Conservation (phyloP, 2,797 vertebrate species). For the Hydrocynus forskahlii region DNA sequence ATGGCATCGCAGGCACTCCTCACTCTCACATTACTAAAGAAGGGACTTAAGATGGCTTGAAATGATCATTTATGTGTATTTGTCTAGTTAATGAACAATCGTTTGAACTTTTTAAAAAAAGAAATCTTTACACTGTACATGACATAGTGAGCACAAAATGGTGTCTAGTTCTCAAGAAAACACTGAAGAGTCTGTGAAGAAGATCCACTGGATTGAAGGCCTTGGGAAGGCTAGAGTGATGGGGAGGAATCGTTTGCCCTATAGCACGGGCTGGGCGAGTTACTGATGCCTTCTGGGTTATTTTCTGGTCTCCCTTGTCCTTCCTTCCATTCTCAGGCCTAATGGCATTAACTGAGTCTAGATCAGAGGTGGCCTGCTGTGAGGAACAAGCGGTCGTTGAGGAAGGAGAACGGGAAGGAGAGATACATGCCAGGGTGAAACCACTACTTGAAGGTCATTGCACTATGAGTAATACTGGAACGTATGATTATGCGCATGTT, state of each 20-base stretch:
- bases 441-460: constrained; percentile 27
- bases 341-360: constrained; percentile 13
- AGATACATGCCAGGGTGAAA: constrained; percentile 6
- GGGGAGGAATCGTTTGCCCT: neutral
- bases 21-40: constrained; percentile 27
- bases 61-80: constrained; percentile 71
- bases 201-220: constrained; percentile 17
- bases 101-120: constrained; percentile 68
- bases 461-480: constrained; percentile 15
- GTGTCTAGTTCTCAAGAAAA: constrained; percentile 34
- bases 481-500: constrained; percentile 11
- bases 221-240: neutral
- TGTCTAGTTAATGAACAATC: constrained; percentile 69
- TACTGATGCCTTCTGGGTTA: neutral
- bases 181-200: constrained; percentile 16
- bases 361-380: constrained; percentile 5
- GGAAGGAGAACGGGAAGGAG: constrained; percentile 2
- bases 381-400: neutral
- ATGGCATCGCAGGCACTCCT: too few relatives aligned
- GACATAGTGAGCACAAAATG: constrained; percentile 57
- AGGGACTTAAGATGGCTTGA: constrained; percentile 67
- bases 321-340: constrained; percentile 46
- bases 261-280: neutral
- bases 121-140: constrained; percentile 79
- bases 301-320: constrained; percentile 18